Evolutionary conservation across 2,888 invertebrate species (phyloP), one percentile per base, ranked within the genome.

Genomic region (Vandiemenella viatica): DNA sequence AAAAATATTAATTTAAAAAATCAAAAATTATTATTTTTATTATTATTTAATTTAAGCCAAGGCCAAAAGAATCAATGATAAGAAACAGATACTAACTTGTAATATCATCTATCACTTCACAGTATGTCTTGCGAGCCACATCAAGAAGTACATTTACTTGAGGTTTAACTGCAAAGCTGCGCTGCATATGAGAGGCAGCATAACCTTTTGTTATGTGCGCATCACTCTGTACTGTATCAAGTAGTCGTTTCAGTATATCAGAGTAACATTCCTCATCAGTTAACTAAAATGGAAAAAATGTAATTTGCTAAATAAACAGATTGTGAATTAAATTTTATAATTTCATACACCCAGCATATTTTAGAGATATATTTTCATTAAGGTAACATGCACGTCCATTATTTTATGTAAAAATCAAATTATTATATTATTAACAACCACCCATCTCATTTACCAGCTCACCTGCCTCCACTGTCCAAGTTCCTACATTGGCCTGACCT

Each of bases 41-140:
- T n/a, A n/a, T n/a, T n/a, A n/a, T n/a, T n/a, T n/a, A n/a, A n/a
- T n/a, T n/a, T n/a, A n/a, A n/a, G n/a, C n/a, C n/a, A n/a, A n/a
- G n/a, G n/a, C n/a, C n/a, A n/a, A n/a, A n/a, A n/a, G n/a, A n/a
- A n/a, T n/a, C n/a, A n/a, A 3, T 32, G 32, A 13, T 23, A 32
- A 32, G n/a, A 32, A 32, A n/a, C 10, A 32, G n/a, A 13, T 10
- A 32, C 32, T 13, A n/a, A 32, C 32, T 32, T 58, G 71, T 75
- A 63, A 91, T 80, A 55, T 87, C 84, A 55, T 85, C 83, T 52
- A 91, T 75, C 13, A 88, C 69, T 63, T 92, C 89, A n/a, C 83
- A 81, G 65, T 91, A 92, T 0, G 83, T 80, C 61, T 80, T 77
- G 56, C 93, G 71, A 5, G 88, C 80, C 22, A 92, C 73, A 65